Percentiles rank a stretch among this genome's conserved stretches.
Conservation (phyloP, 1,140 invertebrate species). For the Colletes latitarsis region DNA sequence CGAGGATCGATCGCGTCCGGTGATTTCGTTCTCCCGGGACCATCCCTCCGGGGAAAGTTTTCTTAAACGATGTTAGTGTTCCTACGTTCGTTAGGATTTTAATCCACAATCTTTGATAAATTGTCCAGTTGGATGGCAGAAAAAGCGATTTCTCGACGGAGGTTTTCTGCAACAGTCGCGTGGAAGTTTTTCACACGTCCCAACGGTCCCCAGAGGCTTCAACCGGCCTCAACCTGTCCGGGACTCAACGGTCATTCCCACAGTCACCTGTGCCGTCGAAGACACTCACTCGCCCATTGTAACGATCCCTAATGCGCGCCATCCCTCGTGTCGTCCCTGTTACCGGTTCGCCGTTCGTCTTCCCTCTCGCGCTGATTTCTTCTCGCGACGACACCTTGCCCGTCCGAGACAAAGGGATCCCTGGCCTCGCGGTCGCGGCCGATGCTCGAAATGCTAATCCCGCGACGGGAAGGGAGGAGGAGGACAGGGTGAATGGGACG, state of each 20-base stretch:
- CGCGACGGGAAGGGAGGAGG: slow-evolving; percentile 17
- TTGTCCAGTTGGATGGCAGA: not conserved
- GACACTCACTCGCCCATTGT: slow-evolving; percentile 73
- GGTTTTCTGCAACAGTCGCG: slow-evolving; percentile 52
- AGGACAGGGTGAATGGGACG: slow-evolving; percentile 25
- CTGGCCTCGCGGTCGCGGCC: slow-evolving; percentile 67
- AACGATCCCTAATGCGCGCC: slow-evolving; percentile 72
- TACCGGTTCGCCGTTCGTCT: slow-evolving; percentile 52
- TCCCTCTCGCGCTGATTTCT: slow-evolving; percentile 48
- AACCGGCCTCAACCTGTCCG: slow-evolving; percentile 73
- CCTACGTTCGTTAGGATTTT: too few species aligned
- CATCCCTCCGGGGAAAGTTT: too few species aligned
- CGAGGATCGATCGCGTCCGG: slow-evolving; percentile 55
- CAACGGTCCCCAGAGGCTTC: slow-evolving; percentile 54
- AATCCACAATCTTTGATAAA: too few species aligned
- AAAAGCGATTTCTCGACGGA: slow-evolving; percentile 30
- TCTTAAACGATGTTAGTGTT: too few species aligned
- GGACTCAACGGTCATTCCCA: slow-evolving; percentile 78
- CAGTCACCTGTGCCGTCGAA: slow-evolving; percentile 76
- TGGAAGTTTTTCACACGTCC: slow-evolving; percentile 70
- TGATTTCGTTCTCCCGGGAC: slow-evolving; percentile 7
- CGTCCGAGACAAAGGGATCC: slow-evolving; percentile 64
- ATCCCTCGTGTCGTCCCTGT: slow-evolving; percentile 47
- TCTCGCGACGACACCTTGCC: slow-evolving; percentile 61
- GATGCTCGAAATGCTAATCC: slow-evolving; percentile 73